A percentile compares a stretch with the other conserved stretches of the same genome.
These are phyloP conservation scores for Microtus ochrogaster DNA, from an alignment of 2,113 vertebrate genomes.

Conservation along the genomic window DNA sequence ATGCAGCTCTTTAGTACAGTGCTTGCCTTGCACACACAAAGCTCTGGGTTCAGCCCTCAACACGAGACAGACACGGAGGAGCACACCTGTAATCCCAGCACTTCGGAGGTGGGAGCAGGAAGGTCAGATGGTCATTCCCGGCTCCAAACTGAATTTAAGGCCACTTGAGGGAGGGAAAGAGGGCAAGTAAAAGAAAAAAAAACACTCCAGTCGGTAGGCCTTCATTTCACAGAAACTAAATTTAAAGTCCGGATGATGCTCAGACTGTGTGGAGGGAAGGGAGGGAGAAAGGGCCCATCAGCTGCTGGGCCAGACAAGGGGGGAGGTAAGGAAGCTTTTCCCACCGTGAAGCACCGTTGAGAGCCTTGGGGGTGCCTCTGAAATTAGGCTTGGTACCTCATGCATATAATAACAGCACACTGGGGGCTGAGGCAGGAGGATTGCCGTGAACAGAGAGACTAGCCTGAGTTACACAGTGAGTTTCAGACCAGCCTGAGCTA, in stretches of 20 bases:
- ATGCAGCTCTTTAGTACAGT: neutral
- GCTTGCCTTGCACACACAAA: neutral
- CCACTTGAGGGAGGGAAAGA: neutral
- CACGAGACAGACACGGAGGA: neutral
- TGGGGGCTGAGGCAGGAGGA: neutral
- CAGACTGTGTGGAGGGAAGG: neutral
- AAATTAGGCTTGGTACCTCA: neutral
- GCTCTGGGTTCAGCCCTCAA: neutral
- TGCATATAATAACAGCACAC: neutral
- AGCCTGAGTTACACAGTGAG: neutral
- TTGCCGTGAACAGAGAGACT: neutral
- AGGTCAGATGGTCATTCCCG: neutral
- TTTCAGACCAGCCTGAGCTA: neutral
- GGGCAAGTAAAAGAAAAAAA: neutral
- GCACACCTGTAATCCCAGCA: neutral
- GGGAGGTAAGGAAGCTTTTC: too few relatives aligned
- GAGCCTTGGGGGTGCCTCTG: neutral
- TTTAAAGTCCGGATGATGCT: constrained; percentile 50
- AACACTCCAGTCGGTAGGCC: neutral
- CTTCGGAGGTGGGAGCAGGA: neutral
- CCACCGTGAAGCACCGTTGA: neutral
- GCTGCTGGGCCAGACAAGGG: neutral
- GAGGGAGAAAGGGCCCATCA: neutral
- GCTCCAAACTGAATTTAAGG: neutral
- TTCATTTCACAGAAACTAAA: constrained; percentile 40